Base-by-base conservation (phyloP, 2,113 vertebrate species). In the Phoenicopterus ruber region DNA sequence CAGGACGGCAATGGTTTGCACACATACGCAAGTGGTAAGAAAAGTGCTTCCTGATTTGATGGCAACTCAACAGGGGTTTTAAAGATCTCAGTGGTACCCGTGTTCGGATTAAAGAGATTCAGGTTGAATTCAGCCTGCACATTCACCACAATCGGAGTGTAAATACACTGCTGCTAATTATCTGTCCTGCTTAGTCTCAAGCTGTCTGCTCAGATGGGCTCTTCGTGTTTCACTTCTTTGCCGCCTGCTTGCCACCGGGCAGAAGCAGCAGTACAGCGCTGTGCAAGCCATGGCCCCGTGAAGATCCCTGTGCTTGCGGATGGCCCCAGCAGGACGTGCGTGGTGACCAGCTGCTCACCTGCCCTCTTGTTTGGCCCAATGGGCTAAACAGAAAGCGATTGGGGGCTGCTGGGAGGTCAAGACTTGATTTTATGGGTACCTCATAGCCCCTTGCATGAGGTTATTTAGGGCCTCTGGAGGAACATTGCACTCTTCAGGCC, bases 181-280 rank as follows among this genome's bases (percentile, higher is more conserved):
- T 63, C 54, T 73, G 31, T 77, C 59, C 42, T 73, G 52, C 67
- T 42, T 17, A n/a, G 16, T 62, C 46, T 66, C 44, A 29, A 9
- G 58, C 40, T 94, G 44, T 52, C 50, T 82, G 18, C 61, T 88
- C 18, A 8, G 6, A 6, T 54, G 21, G 3, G 14, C n/a, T 66
- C 36, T 80, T 76, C 66, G 38, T 71, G 12, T 55, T 59, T 49
- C 5, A 1, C 28, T 61, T 32, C 29, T 80, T 54, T 82, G 50
- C n/a, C 61, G 32, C 10, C 50, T 79, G 38, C 73, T 71, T 78
- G 22, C 15, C n/a, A 12, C 55, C 58, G 44, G 32, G 36, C 46
- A 70, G 57, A 61, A 70, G 44, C 2, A 50, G 14, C 38, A 62
- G 50, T 24, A 16, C 9, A 54, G 15, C 0, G 0, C 32, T 1